phyloP scores from a whole-genome alignment of 2,797 vertebrate genomes.

The Alcedo quadribrachys region DNA sequence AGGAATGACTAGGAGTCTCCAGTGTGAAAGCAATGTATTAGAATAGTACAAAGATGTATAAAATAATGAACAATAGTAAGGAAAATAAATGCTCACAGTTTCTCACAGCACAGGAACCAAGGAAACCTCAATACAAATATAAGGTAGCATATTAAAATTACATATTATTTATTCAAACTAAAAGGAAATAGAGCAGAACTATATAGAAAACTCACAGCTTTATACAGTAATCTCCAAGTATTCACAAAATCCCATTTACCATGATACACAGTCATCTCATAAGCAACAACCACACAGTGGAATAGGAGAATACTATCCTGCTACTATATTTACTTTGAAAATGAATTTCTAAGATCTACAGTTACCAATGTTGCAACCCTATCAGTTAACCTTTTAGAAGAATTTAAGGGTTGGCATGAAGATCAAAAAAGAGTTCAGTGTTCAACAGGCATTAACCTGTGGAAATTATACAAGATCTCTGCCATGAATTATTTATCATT shows the following conservation, averaged over 20 bases:
- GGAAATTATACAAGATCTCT: slow-evolving; percentile 24
- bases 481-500: neutral
- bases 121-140: neutral
- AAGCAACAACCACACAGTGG: neutral
- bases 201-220: neutral
- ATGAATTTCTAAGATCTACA: neutral
- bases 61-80: neutral
- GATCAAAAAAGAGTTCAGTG: neutral
- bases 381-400: neutral
- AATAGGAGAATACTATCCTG: neutral
- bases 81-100: neutral
- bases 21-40: neutral
- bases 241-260: neutral
- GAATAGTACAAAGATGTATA: neutral
- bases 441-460: neutral
- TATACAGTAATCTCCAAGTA: neutral
- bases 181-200: neutral
- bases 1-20: neutral
- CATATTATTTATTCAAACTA: neutral
- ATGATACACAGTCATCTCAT: neutral
- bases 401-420: neutral
- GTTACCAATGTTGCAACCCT: rapidly evolving
- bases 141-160: neutral
- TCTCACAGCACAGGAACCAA: neutral
- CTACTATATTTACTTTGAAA: neutral